phyloP scores from a whole-genome alignment of 2,797 vertebrate species.

The Rhinogobio ventralis region DNA sequence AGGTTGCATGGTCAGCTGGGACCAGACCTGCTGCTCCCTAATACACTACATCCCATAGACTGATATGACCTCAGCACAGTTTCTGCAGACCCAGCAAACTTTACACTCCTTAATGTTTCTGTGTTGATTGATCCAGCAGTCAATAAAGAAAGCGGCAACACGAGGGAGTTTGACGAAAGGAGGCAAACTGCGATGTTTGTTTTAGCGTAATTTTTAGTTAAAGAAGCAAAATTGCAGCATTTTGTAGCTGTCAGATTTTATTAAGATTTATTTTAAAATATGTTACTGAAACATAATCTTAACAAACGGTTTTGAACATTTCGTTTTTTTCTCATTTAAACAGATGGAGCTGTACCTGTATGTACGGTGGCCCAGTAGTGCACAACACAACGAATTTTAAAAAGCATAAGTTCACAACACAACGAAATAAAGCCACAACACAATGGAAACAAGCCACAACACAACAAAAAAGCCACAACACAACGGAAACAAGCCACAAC shows the following conservation, averaged over 20 bases:
- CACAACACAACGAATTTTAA: no score
- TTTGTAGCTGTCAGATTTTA: not conserved
- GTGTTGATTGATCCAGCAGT: slow-evolving; percentile 25
- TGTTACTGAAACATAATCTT: slow-evolving; percentile 1
- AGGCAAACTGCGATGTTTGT: not conserved
- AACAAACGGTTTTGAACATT: not conserved
- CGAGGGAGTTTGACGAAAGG: not conserved
- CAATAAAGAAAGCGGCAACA: slow-evolving; percentile 5
- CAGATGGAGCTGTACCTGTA: not conserved
- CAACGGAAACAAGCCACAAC: no score
- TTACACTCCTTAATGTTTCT: not conserved
- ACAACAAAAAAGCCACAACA: no score
- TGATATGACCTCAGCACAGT: slow-evolving; percentile 18
- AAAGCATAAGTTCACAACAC: no score
- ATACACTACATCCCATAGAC: slow-evolving; percentile 4
- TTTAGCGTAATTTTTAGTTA: not conserved
- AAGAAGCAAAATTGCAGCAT: not conserved
- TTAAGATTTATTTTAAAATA: not conserved
- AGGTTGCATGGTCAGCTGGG: not conserved
- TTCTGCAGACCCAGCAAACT: slow-evolving; percentile 25
- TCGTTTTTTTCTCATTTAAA: not conserved
- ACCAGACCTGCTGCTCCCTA: slow-evolving; percentile 4
- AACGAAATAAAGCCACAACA: no score
- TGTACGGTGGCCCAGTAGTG: no score
- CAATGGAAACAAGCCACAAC: no score